Evolutionary conservation across 2,888 invertebrate genomes (phyloP).

Genomic region (Drosophila lacicola): DNA sequence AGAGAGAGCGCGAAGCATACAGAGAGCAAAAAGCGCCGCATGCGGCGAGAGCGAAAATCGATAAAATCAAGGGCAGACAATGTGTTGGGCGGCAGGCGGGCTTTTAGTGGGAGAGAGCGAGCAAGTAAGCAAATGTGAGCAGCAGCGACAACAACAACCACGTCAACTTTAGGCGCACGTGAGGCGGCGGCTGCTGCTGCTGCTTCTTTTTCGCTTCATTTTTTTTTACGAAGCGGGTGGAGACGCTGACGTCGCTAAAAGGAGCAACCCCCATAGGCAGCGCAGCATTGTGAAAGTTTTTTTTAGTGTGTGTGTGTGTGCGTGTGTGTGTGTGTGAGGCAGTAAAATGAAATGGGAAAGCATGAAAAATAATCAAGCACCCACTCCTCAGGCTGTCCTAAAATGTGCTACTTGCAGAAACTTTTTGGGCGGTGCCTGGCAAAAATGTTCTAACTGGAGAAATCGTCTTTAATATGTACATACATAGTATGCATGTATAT

Average conservation of each 20-base stretch:
- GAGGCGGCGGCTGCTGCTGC: slow-evolving; percentile 44
- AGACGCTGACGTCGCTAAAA: slow-evolving; percentile 41
- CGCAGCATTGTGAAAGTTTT: slow-evolving; percentile 69
- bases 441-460: slow-evolving; percentile 66
- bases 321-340: slow-evolving; percentile 42
- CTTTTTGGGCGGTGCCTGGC: slow-evolving; percentile 75
- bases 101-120: slow-evolving; percentile 18
- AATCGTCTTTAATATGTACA: slow-evolving; percentile 47
- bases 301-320: slow-evolving; percentile 32
- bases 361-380: slow-evolving; percentile 76
- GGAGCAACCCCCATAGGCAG: slow-evolving; percentile 63
- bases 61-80: slow-evolving; percentile 85
- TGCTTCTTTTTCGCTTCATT: slow-evolving; percentile 18
- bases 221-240: slow-evolving; percentile 21
- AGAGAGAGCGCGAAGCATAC: slow-evolving; percentile 13
- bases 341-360: slow-evolving; percentile 76
- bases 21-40: slow-evolving; percentile 66
- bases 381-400: slow-evolving; percentile 23
- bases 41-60: slow-evolving; percentile 80
- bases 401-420: slow-evolving; percentile 53
- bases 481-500: slow-evolving; percentile 13
- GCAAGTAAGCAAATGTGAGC: slow-evolving; percentile 31
- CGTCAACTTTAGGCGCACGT: slow-evolving; percentile 66
- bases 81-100: slow-evolving; percentile 60
- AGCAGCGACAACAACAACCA: slow-evolving; percentile 20